A percentile compares a stretch with the other conserved stretches of the same genome.
phyloP scores from a whole-genome alignment of 2,888 invertebrate species.

The Trachelus stipa region DNA sequence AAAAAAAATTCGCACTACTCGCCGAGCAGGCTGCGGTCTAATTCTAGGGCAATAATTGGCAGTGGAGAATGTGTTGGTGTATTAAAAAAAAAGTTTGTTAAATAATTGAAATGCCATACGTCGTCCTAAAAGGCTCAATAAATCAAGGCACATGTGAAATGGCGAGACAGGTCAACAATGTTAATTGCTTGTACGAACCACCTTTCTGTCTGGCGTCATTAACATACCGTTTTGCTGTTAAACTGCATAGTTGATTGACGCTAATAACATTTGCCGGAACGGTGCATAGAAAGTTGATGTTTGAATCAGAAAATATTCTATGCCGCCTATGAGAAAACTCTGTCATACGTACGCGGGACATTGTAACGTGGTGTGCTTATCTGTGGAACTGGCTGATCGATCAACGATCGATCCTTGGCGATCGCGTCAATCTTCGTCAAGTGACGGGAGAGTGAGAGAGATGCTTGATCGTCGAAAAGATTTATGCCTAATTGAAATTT shows the following conservation, averaged over 20 bases:
- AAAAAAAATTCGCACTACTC: background rate
- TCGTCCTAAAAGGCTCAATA: conserved; percentile 39
- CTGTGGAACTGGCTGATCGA: background rate
- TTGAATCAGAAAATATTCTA: conserved; percentile 41
- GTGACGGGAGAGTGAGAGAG: background rate
- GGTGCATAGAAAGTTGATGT: conserved; percentile 48
- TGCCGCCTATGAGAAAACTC: background rate
- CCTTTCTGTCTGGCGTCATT: conserved; percentile 17
- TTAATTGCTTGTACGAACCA: conserved; percentile 44
- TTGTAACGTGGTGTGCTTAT: background rate
- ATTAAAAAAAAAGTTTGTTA: conserved; percentile 33
- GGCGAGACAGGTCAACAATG: conserved; percentile 38
- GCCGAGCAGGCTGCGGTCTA: conserved; percentile 25
- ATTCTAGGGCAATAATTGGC: conserved; percentile 45
- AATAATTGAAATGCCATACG: conserved; percentile 16
- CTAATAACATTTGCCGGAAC: conserved; percentile 10
- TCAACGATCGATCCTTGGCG: background rate
- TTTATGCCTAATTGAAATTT: background rate
- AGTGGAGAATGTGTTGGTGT: conserved; percentile 42
- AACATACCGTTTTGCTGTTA: conserved; percentile 20
- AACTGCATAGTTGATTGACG: conserved; percentile 8
- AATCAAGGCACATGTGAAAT: conserved; percentile 38
- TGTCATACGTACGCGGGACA: background rate
- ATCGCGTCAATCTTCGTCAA: background rate
- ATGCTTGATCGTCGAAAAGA: background rate